Conservation (phyloP, 2,113 vertebrate genomes). For the Phaethornis superciliosus region DNA sequence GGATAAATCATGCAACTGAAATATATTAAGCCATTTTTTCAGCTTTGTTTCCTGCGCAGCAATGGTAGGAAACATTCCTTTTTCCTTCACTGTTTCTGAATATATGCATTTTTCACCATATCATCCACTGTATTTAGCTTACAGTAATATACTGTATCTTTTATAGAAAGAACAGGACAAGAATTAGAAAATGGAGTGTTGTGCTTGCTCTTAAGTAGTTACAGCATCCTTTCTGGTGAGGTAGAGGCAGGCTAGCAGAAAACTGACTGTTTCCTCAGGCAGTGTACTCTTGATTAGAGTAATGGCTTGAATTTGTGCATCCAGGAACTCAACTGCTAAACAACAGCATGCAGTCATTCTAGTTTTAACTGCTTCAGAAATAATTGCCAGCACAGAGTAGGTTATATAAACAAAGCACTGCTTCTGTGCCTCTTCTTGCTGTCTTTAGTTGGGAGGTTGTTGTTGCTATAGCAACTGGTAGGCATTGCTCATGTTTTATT, state of each 20-base stretch:
- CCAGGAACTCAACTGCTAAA: background rate
- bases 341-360: background rate
- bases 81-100: background rate
- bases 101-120: background rate
- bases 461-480: constrained; percentile 21
- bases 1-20: background rate
- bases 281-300: background rate
- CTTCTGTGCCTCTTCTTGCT: background rate
- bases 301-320: background rate
- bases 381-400: background rate
- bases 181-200: background rate
- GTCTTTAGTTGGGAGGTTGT: background rate
- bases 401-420: background rate
- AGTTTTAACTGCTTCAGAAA: constrained; percentile 9
- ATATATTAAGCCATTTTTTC: background rate
- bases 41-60: background rate
- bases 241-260: constrained; percentile 26
- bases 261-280: background rate
- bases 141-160: background rate
- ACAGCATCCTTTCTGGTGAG: background rate
- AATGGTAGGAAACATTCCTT: background rate
- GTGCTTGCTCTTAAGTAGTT: background rate
- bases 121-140: background rate
- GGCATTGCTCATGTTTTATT: background rate
- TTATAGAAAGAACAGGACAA: background rate